Evolutionary conservation across 2,113 vertebrate genomes (phyloP), one percentile per base, ranked within the genome.

Genomic region (Apaloderma vittatum): DNA sequence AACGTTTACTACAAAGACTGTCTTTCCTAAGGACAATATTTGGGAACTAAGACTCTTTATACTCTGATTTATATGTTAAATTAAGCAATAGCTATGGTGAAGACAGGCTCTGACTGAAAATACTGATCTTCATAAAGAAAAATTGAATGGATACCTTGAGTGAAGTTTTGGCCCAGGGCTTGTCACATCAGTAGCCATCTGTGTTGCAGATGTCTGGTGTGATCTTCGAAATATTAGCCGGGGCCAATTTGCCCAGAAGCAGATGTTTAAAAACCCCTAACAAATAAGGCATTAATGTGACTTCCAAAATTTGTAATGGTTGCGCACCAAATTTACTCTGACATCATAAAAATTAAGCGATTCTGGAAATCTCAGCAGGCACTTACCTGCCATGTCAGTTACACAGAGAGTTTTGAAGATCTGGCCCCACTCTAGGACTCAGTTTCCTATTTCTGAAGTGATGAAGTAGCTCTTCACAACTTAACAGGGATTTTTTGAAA

Each of bases 31-130:
- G 54, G 63, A 49, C 46, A 76, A 12, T 86, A 65, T 96, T 58
- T 82, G 49, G 37, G 67, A 88, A 43, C 51, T 67, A 34, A 48
- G 20, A 59, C 18, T 55, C 37, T 52, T 91, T 88, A 55, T 43
- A 46, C 6, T 62, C 36, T 84, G 71, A 94, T 89, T 94, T 83
- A 51, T 90, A 84, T 48, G 48, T 89, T 87, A 71, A 78, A 6
- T 84, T 93, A 51, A 91, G 68, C 55, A 91, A 57, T 29, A 85
- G 36, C 36, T 63, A 13, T 32, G 54, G 57, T 14, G 9, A 89
- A 13, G 29, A 52, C 20, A 84, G 24, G 6, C 12, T 76, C 54
- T 83, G 61, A 40, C 63, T 27, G 11, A 86, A 93, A 86, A 84
- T 27, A 17, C 16, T 58, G 12, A 26, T 76, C 21, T 78, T 65